Evolutionary conservation across 2,113 vertebrate species (phyloP).

Genomic region (Tetraodon nigroviridis): DNA sequence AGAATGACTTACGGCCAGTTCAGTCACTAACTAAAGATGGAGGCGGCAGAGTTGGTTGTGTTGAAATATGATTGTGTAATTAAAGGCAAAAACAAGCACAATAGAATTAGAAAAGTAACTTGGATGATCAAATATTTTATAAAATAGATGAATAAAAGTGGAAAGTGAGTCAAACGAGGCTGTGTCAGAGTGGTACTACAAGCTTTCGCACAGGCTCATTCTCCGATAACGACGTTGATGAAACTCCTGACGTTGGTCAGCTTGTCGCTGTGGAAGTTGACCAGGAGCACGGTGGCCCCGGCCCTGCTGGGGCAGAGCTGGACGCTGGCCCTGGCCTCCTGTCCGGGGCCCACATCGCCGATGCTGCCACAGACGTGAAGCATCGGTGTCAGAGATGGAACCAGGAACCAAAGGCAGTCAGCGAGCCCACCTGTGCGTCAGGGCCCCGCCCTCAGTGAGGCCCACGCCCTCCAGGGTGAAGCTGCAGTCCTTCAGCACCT

Average conservation of each 20-base stretch:
- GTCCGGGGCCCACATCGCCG: constrained; percentile 55
- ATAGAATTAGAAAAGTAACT: no score
- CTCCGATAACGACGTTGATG: constrained; percentile 42
- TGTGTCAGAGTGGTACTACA: not conserved
- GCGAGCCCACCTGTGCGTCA: constrained; percentile 28
- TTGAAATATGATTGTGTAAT: no score
- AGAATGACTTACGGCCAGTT: not conserved
- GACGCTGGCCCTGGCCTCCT: constrained; percentile 65
- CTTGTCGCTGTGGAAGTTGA: constrained; percentile 83
- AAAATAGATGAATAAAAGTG: not conserved
- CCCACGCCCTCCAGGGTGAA: constrained; percentile 79
- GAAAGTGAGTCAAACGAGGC: not conserved
- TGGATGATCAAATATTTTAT: no score
- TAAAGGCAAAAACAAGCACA: no score
- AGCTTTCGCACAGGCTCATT: not conserved
- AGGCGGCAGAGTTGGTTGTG: no score
- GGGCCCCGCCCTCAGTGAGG: constrained; percentile 66
- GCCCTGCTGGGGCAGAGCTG: constrained; percentile 68
- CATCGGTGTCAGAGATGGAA: not conserved
- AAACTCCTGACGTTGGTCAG: constrained; percentile 79
- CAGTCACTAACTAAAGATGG: no score
- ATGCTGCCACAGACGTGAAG: constrained; percentile 33
- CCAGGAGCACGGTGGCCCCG: constrained; percentile 77
- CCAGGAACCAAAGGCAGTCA: not conserved
- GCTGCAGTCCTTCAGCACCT: constrained; percentile 68